A percentile compares a stretch with the other conserved stretches of the same genome.
Conservation (phyloP, 1,140 invertebrate genomes). For the Drosophila navojoa region DNA sequence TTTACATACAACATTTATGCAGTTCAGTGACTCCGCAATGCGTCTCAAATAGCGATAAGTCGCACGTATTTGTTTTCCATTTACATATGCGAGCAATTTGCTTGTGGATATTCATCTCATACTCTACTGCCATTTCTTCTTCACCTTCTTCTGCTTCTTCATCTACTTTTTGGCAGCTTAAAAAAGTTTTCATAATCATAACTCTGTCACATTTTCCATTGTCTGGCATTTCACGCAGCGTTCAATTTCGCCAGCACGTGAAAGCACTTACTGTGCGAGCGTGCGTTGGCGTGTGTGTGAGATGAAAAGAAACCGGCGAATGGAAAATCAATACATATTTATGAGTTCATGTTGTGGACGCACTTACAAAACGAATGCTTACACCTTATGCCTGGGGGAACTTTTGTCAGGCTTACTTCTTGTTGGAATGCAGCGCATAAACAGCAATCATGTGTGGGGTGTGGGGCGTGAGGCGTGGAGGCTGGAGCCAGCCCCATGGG, state of each 20-base stretch:
- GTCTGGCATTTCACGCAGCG: constrained; percentile 46
- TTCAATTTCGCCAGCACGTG: constrained; percentile 48
- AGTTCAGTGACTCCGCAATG: constrained; percentile 65
- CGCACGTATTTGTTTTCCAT: constrained; percentile 63
- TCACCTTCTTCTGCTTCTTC: background rate
- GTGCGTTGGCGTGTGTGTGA: background rate
- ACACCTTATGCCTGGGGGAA: constrained; percentile 29
- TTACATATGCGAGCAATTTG: constrained; percentile 25
- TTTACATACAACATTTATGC: constrained; percentile 58
- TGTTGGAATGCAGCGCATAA: constrained; percentile 33
- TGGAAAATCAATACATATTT: constrained; percentile 80
- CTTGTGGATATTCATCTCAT: background rate
- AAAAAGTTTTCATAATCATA: constrained; percentile 78
- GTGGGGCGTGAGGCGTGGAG: no score
- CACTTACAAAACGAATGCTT: constrained; percentile 67
- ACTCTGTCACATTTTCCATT: constrained; percentile 61
- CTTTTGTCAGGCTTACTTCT: constrained; percentile 38
- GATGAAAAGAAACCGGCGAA: constrained; percentile 59
- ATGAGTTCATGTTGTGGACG: constrained; percentile 73
- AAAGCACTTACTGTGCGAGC: constrained; percentile 38
- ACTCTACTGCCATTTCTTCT: no score
- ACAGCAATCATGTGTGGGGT: background rate
- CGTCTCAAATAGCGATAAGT: constrained; percentile 66
- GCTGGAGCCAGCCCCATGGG: background rate
- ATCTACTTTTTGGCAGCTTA: constrained; percentile 33